Evolutionary conservation across 2,888 invertebrate genomes (phyloP), one percentile per base, ranked within the genome.

Genomic region (Leucozona laternaria): DNA sequence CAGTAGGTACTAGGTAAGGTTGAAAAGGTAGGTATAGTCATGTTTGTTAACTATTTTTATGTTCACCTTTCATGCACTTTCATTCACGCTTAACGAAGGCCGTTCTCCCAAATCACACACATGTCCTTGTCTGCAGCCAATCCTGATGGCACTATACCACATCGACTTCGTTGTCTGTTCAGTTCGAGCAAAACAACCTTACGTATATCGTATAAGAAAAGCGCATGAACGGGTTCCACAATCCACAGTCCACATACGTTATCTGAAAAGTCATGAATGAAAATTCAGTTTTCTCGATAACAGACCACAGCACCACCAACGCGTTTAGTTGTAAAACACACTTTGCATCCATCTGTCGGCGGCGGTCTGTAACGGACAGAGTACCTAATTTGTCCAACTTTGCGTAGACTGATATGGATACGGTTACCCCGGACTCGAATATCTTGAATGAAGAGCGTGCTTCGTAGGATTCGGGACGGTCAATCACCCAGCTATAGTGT

Each of bases 151-250:
- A 58, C 58, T 58, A 7, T 7, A 37, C 2, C 2, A 31, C 20
- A 37, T 20, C 7, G 55, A 4, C 6, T 11, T 28, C 7, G 3
- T 13, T 58, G 20, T 20, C 58, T 31, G 34, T n/a, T 11, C 1
- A 13, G 1, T 5, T 40, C 40, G 0, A 17, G n/a, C 10, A 5
- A 13, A 4, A 13, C n/a, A 40, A 13, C 4, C 11, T 37, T 1
- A 4, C 4, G 13, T 13, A 40, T 76, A 72, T 79, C 79, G 84
- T 84, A 71, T 2, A 55, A 5, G 45, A 58, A 76, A 76, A 58
- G 84, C 84, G 84, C 84, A 84, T 84, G 84, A 48, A 66, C 76
- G 4, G 13, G 48, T 45, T 79, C 84, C 79, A 84, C 84, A 50
- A 25, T 15, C n/a, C 31, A 83, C 70, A 17, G 6, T 76, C 75